A percentile compares a stretch with the other conserved stretches of the same genome.
phyloP scores from a whole-genome alignment of 2,797 vertebrate species.

The Garrulus glandarius region DNA sequence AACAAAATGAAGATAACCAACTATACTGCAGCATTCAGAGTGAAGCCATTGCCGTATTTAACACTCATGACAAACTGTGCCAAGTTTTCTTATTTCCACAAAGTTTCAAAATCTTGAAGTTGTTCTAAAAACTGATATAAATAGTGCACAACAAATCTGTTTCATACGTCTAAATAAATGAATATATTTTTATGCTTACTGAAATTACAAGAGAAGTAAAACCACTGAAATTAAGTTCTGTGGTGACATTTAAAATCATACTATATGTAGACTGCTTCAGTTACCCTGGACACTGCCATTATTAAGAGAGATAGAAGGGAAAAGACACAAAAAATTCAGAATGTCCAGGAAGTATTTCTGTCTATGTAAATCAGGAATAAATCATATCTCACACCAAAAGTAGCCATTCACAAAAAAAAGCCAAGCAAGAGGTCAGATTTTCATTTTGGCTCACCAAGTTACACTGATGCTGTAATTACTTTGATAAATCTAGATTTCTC shows the following conservation, averaged over 20 bases:
- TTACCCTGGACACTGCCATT: neutral
- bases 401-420: neutral
- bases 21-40: neutral
- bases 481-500: neutral
- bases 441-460: neutral
- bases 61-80: neutral
- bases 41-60: neutral
- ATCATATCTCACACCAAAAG: neutral
- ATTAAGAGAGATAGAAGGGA: neutral
- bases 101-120: conserved; percentile 27
- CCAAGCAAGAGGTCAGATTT: neutral
- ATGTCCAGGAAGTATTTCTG: neutral
- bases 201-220: conserved; percentile 1
- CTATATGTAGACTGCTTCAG: neutral
- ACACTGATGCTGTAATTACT: neutral
- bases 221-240: neutral
- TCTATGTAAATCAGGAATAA: neutral
- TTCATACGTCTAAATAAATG: neutral
- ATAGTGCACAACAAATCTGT: conserved; percentile 37
- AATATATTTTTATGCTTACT: neutral
- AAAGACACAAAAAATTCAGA: neutral
- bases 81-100: conserved; percentile 7
- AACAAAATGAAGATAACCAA: neutral
- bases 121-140: conserved; percentile 47
- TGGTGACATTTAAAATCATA: neutral